Evolutionary conservation across 2,113 vertebrate genomes (phyloP), one percentile per base, ranked within the genome.

Genomic region (Forbesichthys papilliferus): DNA sequence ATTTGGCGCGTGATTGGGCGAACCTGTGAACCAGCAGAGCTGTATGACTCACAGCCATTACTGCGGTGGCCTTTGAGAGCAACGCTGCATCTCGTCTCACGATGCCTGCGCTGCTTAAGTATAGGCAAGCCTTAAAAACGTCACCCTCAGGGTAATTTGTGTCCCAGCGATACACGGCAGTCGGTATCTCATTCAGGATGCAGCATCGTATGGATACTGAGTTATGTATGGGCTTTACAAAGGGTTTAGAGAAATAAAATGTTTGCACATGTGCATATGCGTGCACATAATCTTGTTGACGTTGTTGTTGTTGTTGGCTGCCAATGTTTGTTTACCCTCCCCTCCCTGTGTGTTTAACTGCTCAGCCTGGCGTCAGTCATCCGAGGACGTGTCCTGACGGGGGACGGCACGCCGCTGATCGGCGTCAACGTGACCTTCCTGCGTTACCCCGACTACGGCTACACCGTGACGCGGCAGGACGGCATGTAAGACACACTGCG

Each of bases 341-440:
- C 72, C 34, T 79, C 69, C 81, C 48, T 85, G 56, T 88, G 78
- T 87, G 84, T 90, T 90, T 92, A 73, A 78, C 73, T 69, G 42
- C 84, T 66, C 86, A 99, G 98, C 87, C 93, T 98, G 86, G 96
- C 92, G 51, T 98, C 97, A 0, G 95, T 99, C 86, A 94, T 99
- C 90, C 94, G 98, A 78, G 98, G 98, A 86, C 98, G 98, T 82
- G 96, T 99, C 60, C 93, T 99, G 67, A 99, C 98, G 4, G 95
- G 94, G 48, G 98, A 99, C 18, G 98, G 96, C 75, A 99, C 97
- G 0, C 97, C 98, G 0, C 95, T 99, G 78, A 99, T 99, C 68
- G 98, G 98, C 86, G 98, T 99, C 67, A 99, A 99, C n/a, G 96
- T 99, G 77, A 98, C 97, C 1, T 97, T 99, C 77, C 94, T 94